Percentiles rank a stretch among this genome's conserved stretches.
phyloP scores from a whole-genome alignment of 2,113 vertebrate species.

The Sigmodon hispidus region DNA sequence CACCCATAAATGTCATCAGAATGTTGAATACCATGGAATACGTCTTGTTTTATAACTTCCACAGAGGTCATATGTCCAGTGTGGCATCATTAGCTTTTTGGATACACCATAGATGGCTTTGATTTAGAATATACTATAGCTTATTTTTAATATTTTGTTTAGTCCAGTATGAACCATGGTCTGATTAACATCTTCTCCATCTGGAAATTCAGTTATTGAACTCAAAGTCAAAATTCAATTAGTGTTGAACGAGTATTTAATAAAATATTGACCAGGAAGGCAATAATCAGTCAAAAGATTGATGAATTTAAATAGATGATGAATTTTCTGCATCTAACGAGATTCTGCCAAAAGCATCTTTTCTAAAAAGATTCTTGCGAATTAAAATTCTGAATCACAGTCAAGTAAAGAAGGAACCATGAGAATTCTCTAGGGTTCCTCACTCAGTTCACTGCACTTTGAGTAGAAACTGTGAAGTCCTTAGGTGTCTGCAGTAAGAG shows the following conservation, averaged over 20 bases:
- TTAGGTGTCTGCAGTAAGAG: background rate
- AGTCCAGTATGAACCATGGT: background rate
- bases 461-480: background rate
- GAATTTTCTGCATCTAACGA: background rate
- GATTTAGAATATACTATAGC: fast-evolving
- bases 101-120: background rate
- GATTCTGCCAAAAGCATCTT: background rate
- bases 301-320: background rate
- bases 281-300: background rate
- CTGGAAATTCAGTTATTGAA: background rate
- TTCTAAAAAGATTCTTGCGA: background rate
- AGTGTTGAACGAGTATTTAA: background rate
- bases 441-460: background rate
- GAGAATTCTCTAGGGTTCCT: background rate
- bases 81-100: fast-evolving
- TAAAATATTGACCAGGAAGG: background rate
- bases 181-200: background rate
- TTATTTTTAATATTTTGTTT: background rate
- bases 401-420: background rate
- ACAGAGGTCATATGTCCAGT: background rate
- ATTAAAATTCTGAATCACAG: background rate
- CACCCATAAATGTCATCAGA: background rate
- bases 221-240: background rate
- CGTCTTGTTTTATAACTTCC: fast-evolving
- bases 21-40: too few species aligned